Conservation (phyloP, 64 coral and sea anemone genomes). For the Actinia tenebrosa region DNA sequence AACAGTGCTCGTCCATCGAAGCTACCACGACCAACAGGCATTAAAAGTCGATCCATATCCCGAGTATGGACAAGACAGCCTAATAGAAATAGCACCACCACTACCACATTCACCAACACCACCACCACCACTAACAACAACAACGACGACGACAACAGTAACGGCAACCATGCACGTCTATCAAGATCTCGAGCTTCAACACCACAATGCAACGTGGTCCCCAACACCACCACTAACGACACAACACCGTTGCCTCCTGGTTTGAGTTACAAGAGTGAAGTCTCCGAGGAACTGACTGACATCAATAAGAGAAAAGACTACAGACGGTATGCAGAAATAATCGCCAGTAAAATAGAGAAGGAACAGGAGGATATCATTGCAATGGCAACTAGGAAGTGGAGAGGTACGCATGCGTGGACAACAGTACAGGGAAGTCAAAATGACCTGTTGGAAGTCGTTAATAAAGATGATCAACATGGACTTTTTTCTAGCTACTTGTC, state of each 20-base stretch:
- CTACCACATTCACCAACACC: neutral
- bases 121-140: neutral
- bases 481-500: neutral
- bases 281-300: neutral
- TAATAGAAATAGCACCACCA: neutral
- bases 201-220: too few relatives aligned
- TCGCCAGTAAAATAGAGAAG: neutral
- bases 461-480: neutral
- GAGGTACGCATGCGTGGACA: neutral
- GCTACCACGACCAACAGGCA: neutral
- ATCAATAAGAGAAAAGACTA: constrained; percentile 22
- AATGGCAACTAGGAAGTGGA: neutral
- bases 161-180: neutral
- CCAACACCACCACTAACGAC: too few relatives aligned
- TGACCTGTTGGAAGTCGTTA: neutral
- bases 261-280: neutral
- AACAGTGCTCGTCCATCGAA: too few relatives aligned
- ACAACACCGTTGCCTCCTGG: neutral
- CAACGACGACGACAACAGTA: neutral
- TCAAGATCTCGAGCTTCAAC: neutral
- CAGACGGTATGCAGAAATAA: neutral
- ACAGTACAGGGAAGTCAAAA: neutral
- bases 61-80: neutral
- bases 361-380: neutral
- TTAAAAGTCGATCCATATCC: neutral